Evolutionary conservation across 2,888 invertebrate genomes (phyloP).

Genomic region (Acanthococcus lagerstroemiae): DNA sequence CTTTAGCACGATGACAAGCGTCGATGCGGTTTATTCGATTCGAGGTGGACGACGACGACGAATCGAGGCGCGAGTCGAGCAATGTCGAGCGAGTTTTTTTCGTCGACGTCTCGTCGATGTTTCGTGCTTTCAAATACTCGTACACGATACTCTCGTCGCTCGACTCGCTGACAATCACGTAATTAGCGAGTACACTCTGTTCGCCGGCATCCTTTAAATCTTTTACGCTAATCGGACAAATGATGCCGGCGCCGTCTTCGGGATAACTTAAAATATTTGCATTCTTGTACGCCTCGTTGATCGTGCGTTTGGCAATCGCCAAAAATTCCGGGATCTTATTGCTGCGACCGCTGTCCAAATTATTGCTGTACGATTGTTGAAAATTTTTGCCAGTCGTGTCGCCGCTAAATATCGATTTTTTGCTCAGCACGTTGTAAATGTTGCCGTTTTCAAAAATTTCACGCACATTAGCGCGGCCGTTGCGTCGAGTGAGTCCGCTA

Average conservation of each 20-base stretch:
- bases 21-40: background rate
- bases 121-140: background rate
- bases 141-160: background rate
- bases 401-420: background rate
- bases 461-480: background rate
- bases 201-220: slow-evolving; percentile 12
- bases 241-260: background rate
- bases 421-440: slow-evolving; percentile 8
- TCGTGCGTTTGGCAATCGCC: background rate
- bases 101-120: background rate
- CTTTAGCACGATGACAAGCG: background rate
- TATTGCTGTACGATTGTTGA: background rate
- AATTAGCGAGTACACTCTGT: slow-evolving; percentile 1
- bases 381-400: background rate
- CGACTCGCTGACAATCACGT: background rate
- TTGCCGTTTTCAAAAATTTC: background rate
- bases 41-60: background rate
- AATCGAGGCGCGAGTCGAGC: too few relatives aligned
- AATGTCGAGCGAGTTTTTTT: background rate
- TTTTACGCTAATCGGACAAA: slow-evolving; percentile 7
- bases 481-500: background rate
- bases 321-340: background rate
- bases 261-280: background rate
- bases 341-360: slow-evolving; percentile 7
- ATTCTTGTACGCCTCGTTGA: slow-evolving; percentile 2